phyloP scores from a whole-genome alignment of 2,113 vertebrate species.

The Hystrix cristata region DNA sequence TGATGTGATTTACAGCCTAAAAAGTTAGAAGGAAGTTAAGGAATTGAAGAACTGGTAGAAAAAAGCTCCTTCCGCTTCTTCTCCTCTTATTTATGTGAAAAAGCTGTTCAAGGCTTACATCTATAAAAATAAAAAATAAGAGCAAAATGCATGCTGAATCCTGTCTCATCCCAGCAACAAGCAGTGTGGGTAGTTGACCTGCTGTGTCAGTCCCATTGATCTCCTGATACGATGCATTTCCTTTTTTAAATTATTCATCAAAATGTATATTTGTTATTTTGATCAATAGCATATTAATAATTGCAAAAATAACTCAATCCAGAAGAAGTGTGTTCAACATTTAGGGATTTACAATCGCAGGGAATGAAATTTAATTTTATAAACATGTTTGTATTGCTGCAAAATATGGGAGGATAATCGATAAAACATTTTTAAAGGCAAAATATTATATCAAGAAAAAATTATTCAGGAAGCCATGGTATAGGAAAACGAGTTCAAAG shows the following conservation, averaged over 20 bases:
- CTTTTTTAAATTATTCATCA: constrained; percentile 32
- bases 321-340: constrained; percentile 59
- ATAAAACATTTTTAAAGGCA: constrained; percentile 46
- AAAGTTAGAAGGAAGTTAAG: constrained; percentile 5
- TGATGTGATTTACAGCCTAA: not conserved
- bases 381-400: not conserved
- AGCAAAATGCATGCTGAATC: not conserved
- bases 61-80: not conserved
- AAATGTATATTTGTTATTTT: constrained; percentile 29
- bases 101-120: not conserved
- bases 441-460: constrained; percentile 19
- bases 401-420: not conserved
- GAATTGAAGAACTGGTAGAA: not conserved
- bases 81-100: not conserved
- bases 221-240: not conserved
- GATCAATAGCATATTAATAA: constrained; percentile 29
- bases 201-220: not conserved
- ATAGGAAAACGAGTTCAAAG: constrained; percentile 29
- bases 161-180: not conserved
- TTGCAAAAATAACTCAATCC: constrained; percentile 44
- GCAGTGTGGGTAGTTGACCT: not conserved
- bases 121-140: not conserved
- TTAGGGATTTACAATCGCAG: not conserved
- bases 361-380: constrained; percentile 65
- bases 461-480: not conserved